A percentile compares a stretch with the other conserved stretches of the same genome.
Conservation (phyloP, 2,888 invertebrate genomes). For the Thera obeliscata region DNA sequence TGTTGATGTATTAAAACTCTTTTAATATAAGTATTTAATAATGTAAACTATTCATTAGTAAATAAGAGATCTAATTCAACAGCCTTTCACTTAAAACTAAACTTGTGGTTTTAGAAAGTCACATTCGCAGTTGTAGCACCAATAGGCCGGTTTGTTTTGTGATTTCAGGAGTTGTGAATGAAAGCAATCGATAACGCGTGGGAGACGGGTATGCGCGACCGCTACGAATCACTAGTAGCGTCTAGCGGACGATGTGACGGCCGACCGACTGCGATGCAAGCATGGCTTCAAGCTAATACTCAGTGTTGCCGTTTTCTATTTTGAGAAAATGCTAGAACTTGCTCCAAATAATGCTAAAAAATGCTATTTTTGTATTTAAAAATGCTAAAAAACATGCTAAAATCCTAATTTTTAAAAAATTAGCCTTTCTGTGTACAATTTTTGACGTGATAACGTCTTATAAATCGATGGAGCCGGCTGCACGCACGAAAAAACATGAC, state of each 20-base stretch:
- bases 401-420: no score
- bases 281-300: slow-evolving; percentile 8
- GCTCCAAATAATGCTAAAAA: no score
- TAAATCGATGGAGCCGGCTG: no score
- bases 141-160: slow-evolving; percentile 52
- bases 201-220: slow-evolving; percentile 26
- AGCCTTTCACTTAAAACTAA: slow-evolving; percentile 50
- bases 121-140: slow-evolving; percentile 40
- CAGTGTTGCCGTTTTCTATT: no score
- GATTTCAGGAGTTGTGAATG: slow-evolving; percentile 53
- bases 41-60: slow-evolving; percentile 29
- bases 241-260: slow-evolving; percentile 19
- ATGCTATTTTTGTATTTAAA: no score
- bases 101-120: slow-evolving; percentile 27
- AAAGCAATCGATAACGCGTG: slow-evolving; percentile 51
- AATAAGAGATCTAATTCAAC: slow-evolving; percentile 24
- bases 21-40: slow-evolving; percentile 31
- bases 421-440: no score
- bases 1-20: slow-evolving; percentile 41
- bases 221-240: slow-evolving; percentile 24
- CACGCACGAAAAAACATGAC: no score
- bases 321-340: no score
- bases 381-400: no score
- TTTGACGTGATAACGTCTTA: no score
- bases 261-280: slow-evolving; percentile 24